Evolutionary conservation across 2,113 vertebrate species (phyloP).

Genomic region (Emydura subglobosa): DNA sequence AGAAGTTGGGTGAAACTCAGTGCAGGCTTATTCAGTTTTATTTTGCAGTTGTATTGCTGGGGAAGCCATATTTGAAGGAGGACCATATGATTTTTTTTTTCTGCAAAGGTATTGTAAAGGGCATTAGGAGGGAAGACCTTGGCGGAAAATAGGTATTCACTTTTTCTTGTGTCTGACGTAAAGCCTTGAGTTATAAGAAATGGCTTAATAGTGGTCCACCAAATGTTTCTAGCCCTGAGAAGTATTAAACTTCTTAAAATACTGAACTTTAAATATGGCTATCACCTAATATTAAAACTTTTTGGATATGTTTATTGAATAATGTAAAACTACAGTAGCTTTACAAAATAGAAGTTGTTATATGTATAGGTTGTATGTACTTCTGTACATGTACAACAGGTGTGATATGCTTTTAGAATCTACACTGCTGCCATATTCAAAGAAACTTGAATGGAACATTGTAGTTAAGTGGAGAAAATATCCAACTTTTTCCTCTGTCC

Average conservation of each 20-base stretch:
- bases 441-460: background rate
- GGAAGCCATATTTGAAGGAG: background rate
- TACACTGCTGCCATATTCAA: background rate
- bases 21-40: fast-evolving
- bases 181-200: background rate
- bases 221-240: background rate
- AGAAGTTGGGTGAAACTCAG: background rate
- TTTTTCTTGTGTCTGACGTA: background rate
- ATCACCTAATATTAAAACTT: background rate
- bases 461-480: background rate
- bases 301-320: fast-evolving
- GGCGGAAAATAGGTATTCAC: background rate
- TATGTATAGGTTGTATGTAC: background rate
- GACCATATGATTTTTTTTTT: background rate
- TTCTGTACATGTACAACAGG: background rate
- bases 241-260: background rate
- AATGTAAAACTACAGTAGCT: background rate
- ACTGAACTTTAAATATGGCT: background rate
- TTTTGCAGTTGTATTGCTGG: background rate
- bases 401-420: background rate
- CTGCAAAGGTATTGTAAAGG: background rate
- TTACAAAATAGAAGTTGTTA: too few relatives aligned
- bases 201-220: background rate
- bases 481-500: background rate
- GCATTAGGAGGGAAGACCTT: background rate